Evolutionary conservation across 2,888 invertebrate species (phyloP), one percentile per base, ranked within the genome.

Genomic region (Stictocephala bisonia): DNA sequence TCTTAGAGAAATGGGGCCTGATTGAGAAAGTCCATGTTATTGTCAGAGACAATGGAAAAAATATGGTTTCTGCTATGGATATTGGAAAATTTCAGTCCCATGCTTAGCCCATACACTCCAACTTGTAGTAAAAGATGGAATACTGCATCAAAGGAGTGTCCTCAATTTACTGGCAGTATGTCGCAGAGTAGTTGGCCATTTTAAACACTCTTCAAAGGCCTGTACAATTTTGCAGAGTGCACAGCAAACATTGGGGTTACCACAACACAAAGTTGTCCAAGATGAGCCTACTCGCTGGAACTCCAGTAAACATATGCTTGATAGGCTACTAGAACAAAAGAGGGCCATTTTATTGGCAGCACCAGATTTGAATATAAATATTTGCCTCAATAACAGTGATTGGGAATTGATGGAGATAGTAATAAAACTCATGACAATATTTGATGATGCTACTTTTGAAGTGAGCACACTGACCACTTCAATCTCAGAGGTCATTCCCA

Each of bases 391-490:
- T 3, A 9, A 2, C 2, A 26, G 27, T 26, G 53, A 53, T n/a
- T 53, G 53, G 27, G 27, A 53, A 2, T 13, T 50, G 24, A 50
- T 53, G 27, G 27, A 3, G n/a, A 53, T 13, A 7, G 4, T 27
- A 27, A 27, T 53, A 24, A 53, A 53, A 27, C 53, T 53, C 2
- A 11, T 53, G 3, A 24, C 24, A 53, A 53, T 53, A 18, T 53
- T 53, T 53, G 53, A 53, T 53, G 53, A 53, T 53, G 53, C 53
- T 26, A 53, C 26, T 2, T 53, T 26, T n/a, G 15, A 53, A n/a
- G 9, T n/a, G 6, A 53, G 53, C 15, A 27, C 53, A 6, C n/a
- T 27, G 3, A 26, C 24, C 11, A 53, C 53, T 3, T 6, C 53
- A 3, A 53, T 53, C 3, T 53, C 53, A 3, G 53, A 53, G 24